A percentile compares a stretch with the other conserved stretches of the same genome.
Conservation (phyloP, 2,113 vertebrate species). For the Trematocara zebra region DNA sequence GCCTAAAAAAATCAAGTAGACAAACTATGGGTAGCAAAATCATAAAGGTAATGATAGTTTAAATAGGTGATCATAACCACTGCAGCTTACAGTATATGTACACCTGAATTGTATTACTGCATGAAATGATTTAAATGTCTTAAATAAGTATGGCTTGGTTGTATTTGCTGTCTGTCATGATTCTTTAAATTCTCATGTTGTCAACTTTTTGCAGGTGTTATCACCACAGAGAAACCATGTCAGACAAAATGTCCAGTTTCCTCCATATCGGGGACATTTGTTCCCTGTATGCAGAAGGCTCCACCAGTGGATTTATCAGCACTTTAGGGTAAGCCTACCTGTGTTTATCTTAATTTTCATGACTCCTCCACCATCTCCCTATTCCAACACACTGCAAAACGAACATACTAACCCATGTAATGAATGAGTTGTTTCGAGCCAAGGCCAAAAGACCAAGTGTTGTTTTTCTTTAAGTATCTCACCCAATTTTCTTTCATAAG, state of each 20-base stretch:
- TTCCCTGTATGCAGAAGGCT: slow-evolving; percentile 96
- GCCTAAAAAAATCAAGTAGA: neutral
- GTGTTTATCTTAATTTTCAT: neutral
- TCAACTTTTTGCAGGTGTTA: slow-evolving; percentile 59
- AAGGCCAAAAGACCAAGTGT: neutral
- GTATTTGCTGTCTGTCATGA: neutral
- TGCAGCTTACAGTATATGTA: neutral
- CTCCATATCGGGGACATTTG: slow-evolving; percentile 98
- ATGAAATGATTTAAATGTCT: neutral
- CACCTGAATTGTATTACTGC: neutral
- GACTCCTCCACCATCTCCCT: neutral
- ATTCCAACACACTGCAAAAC: neutral
- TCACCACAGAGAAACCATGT: slow-evolving; percentile 79
- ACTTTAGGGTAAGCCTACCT: slow-evolving; percentile 88
- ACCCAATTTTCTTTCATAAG: neutral
- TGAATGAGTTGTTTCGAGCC: neutral
- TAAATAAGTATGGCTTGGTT: neutral
- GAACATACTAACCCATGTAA: neutral
- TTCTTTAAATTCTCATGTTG: neutral
- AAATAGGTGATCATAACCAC: neutral
- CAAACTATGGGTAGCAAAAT: neutral
- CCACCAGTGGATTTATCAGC: slow-evolving; percentile 98
- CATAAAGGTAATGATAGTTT: neutral
- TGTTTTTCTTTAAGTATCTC: neutral
- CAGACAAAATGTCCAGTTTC: slow-evolving; percentile 99